These are phyloP conservation scores for Colletes collaris DNA, from an alignment of 2,888 invertebrate species.

Conservation along the genomic window DNA sequence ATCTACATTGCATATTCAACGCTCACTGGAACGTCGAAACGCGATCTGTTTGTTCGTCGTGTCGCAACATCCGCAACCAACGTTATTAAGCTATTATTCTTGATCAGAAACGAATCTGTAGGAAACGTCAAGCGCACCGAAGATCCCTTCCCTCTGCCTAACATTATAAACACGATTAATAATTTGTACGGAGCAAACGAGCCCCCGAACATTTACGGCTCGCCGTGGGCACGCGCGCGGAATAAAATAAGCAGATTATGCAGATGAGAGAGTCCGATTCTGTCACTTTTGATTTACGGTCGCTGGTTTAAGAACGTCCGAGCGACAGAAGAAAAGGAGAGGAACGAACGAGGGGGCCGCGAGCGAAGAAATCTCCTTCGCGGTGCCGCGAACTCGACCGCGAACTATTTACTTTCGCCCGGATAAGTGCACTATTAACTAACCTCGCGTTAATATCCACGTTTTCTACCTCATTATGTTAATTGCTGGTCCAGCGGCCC, in stretches of 20 bases:
- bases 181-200: slow-evolving; percentile 53
- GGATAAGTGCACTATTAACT: slow-evolving; percentile 77
- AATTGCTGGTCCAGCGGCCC: slow-evolving; percentile 72
- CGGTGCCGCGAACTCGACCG: slow-evolving; percentile 33
- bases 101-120: slow-evolving; percentile 23
- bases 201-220: slow-evolving; percentile 30
- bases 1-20: not conserved
- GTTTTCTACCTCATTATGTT: slow-evolving; percentile 77
- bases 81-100: slow-evolving; percentile 37
- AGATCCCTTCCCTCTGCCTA: not conserved
- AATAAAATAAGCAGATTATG: slow-evolving; percentile 69
- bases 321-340: slow-evolving; percentile 11
- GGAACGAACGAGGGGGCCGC: slow-evolving; percentile 14
- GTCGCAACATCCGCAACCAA: no score
- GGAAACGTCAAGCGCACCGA: not conserved
- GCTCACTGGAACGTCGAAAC: not conserved
- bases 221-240: slow-evolving; percentile 52
- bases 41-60: not conserved
- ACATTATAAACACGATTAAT: slow-evolving; percentile 44
- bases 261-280: slow-evolving; percentile 63
- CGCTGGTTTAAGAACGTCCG: slow-evolving; percentile 14
- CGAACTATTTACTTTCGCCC: slow-evolving; percentile 72
- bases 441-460: slow-evolving; percentile 77
- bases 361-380: slow-evolving; percentile 22
- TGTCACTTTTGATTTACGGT: slow-evolving; percentile 70